Evolutionary conservation across 2,888 invertebrate species (phyloP), one percentile per base, ranked within the genome.

Genomic region (Norana najaformis): DNA sequence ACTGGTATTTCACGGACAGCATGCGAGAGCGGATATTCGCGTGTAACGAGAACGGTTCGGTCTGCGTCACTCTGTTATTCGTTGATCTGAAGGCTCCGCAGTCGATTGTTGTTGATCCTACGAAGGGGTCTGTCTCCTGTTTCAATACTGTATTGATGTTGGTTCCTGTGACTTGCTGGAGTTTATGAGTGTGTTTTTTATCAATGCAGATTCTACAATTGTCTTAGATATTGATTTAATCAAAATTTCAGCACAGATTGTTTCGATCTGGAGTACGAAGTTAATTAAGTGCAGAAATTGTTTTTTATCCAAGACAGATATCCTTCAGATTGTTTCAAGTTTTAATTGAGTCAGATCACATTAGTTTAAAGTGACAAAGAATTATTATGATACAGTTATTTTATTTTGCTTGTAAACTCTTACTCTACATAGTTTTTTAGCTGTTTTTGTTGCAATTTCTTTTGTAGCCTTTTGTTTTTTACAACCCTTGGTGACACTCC

Each of bases 1-100:
- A 97, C 95, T 97, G 97, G 97, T 98, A 97, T 95, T 96, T 97
- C 94, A 95, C 96, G 93, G 97, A 97, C 95, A 96, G 96, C 93
- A 95, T 95, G 90, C 96, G 96, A 92, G 96, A 96, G 94, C 96
- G 96, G 94, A 96, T 97, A 92, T 96, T 97, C 95, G 95, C 96
- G 93, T 97, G 97, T 95, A 96, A 96, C 91, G 95, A 95, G 89
- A 94, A 95, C 90, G 96, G 97, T 94, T 94, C 94, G 89, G 95
- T 96, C 93, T 98, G 98, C 95, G 96, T 96, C 91, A 95, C 97
- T 93, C 95, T 97, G 92, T 94, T 97, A 89, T 96, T 97, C 94
- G 95, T 96, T 90, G 96, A 96, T 92, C 95, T 97, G 92, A 96
- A 96, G 93, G 82, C 30, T 34, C 97, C 96, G 95, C 96, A 96